Percentiles rank a stretch among this genome's conserved stretches.
Conservation (phyloP, 2,797 vertebrate species). For the Florisuga fusca region DNA sequence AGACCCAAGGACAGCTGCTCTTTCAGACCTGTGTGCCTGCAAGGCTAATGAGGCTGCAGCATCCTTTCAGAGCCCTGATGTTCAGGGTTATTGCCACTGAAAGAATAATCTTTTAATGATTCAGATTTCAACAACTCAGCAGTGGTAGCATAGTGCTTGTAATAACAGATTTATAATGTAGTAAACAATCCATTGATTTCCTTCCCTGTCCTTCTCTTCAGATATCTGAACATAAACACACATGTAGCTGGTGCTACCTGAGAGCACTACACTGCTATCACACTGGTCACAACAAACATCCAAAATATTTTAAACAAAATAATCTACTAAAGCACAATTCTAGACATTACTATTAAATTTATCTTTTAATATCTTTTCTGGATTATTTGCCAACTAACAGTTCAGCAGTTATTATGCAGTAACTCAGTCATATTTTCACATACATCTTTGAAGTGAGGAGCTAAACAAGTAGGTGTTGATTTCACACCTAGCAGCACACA, state of each 20-base stretch:
- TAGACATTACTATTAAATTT: background rate
- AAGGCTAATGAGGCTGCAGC: background rate
- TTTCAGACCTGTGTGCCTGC: background rate
- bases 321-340: background rate
- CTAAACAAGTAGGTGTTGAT: background rate
- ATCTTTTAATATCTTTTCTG: background rate
- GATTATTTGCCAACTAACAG: background rate
- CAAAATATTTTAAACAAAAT: background rate
- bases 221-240: background rate
- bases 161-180: background rate
- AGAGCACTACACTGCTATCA: background rate
- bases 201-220: background rate
- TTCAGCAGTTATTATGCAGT: background rate
- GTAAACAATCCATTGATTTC: background rate
- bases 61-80: background rate
- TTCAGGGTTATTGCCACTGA: background rate
- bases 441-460: background rate
- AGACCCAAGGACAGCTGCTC: slow-evolving; percentile 5
- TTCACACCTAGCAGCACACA: background rate
- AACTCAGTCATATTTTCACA: background rate
- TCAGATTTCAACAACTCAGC: background rate
- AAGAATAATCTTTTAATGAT: background rate
- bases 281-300: background rate
- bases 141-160: background rate
- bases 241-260: background rate